Percentiles rank a stretch among this genome's conserved stretches.
Evolutionary conservation across 1,140 invertebrate genomes (phyloP).

Genomic region (Prorops nasuta): DNA sequence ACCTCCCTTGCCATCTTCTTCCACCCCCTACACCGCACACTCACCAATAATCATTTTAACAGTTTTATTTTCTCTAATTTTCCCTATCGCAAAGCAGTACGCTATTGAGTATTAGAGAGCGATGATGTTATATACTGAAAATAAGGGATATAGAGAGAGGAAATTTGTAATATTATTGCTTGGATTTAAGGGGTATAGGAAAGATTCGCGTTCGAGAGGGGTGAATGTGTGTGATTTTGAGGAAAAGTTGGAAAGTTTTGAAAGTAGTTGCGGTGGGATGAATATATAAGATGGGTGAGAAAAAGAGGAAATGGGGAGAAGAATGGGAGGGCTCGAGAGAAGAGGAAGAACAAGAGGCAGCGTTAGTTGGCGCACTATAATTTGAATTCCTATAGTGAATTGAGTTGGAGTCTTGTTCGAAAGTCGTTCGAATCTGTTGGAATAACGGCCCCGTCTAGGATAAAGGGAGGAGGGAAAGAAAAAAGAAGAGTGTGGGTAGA

Average conservation of each 20-base stretch:
- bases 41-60: no score
- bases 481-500: not conserved
- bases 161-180: no score
- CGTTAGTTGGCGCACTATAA: constrained; percentile 25
- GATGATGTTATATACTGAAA: no score
- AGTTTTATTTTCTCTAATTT: no score
- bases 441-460: constrained; percentile 19
- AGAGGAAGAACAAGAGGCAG: constrained; percentile 12
- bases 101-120: no score
- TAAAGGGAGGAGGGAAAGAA: not conserved
- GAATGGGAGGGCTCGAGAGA: constrained; percentile 9
- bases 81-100: no score
- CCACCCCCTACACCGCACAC: no score
- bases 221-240: no score
- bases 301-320: not conserved
- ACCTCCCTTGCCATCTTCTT: no score
- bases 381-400: constrained; percentile 45
- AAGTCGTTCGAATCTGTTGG: constrained; percentile 29
- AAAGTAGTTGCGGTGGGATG: not conserved
- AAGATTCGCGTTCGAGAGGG: no score
- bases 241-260: constrained; percentile 6
- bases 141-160: no score
- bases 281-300: not conserved
- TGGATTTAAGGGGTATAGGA: no score
- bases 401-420: constrained; percentile 30